Conservation (phyloP, 2,888 invertebrate genomes). For the Calliphora vomitoria region DNA sequence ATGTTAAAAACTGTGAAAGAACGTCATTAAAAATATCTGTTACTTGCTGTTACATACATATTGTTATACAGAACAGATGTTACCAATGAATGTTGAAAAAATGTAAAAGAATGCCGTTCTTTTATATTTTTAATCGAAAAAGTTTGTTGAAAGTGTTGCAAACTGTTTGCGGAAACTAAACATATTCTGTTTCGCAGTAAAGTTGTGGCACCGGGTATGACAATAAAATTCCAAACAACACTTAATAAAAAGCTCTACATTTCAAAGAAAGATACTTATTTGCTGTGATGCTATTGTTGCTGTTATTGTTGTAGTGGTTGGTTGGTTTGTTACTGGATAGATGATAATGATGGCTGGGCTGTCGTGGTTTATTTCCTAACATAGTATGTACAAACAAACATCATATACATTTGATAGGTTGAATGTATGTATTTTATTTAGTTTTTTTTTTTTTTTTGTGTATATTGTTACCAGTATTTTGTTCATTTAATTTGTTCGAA, state of each 20-base stretch:
- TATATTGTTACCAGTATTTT: constrained; percentile 13
- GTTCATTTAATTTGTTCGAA: constrained; percentile 52
- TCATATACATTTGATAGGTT: no score
- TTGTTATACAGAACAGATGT: no score
- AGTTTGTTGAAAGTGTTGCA: neutral
- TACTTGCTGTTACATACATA: no score
- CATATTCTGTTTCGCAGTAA: neutral
- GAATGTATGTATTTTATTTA: neutral
- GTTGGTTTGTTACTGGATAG: neutral
- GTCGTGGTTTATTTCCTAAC: neutral
- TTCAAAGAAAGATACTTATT: constrained; percentile 29
- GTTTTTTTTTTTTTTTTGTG: neutral
- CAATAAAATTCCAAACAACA: constrained; percentile 28
- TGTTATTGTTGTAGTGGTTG: constrained; percentile 3
- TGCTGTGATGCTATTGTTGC: neutral
- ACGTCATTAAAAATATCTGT: no score
- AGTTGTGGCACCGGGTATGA: neutral
- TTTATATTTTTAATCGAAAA: no score
- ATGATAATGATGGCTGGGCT: neutral
- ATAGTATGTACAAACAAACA: neutral
- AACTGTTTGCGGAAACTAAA: neutral
- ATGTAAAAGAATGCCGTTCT: no score
- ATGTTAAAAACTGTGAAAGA: no score
- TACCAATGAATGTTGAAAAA: no score
- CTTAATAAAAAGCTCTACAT: constrained; percentile 30